phyloP scores from a whole-genome alignment of 2,888 invertebrate genomes.

The Drosophila diplacantha region DNA sequence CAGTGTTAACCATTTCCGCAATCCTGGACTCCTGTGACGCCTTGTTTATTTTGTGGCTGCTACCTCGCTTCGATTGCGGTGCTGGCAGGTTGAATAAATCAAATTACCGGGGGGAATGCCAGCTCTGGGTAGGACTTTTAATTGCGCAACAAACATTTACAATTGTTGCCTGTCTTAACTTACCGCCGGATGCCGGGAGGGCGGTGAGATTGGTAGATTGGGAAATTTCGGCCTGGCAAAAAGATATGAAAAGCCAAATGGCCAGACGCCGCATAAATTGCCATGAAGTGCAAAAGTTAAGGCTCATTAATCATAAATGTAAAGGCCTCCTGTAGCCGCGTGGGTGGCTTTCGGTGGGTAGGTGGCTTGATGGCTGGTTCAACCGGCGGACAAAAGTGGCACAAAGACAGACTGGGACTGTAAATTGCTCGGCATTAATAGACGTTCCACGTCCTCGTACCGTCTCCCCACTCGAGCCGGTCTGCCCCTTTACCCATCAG shows the following conservation, averaged over 20 bases:
- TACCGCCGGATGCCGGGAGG: slow-evolving; percentile 32
- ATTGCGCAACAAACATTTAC: slow-evolving; percentile 71
- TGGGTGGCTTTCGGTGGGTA: slow-evolving; percentile 40
- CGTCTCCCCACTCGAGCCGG: background rate
- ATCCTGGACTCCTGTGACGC: slow-evolving; percentile 4
- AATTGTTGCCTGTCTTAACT: slow-evolving; percentile 68
- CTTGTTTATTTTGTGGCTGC: slow-evolving; percentile 23
- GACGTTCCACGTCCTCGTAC: slow-evolving; percentile 6
- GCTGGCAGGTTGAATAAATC: slow-evolving; percentile 56
- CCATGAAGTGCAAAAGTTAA: slow-evolving; percentile 70
- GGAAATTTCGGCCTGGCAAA: slow-evolving; percentile 36
- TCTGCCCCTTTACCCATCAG: background rate
- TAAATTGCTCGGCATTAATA: slow-evolving; percentile 64
- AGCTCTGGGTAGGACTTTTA: slow-evolving; percentile 60
- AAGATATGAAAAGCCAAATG: slow-evolving; percentile 45
- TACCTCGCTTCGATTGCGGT: slow-evolving; percentile 20
- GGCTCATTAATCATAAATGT: slow-evolving; percentile 71
- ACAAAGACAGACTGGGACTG: slow-evolving; percentile 49
- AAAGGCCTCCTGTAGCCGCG: slow-evolving; percentile 46
- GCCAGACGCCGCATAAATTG: slow-evolving; percentile 59
- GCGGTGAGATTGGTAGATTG: slow-evolving; percentile 10
- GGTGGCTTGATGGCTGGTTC: slow-evolving; percentile 8
- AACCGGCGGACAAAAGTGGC: slow-evolving; percentile 10
- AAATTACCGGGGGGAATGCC: slow-evolving; percentile 57
- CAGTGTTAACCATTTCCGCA: slow-evolving; percentile 21